These are phyloP conservation scores for Campoletis sonorensis DNA, from an alignment of 1,140 invertebrate species.

Conservation along the genomic window DNA sequence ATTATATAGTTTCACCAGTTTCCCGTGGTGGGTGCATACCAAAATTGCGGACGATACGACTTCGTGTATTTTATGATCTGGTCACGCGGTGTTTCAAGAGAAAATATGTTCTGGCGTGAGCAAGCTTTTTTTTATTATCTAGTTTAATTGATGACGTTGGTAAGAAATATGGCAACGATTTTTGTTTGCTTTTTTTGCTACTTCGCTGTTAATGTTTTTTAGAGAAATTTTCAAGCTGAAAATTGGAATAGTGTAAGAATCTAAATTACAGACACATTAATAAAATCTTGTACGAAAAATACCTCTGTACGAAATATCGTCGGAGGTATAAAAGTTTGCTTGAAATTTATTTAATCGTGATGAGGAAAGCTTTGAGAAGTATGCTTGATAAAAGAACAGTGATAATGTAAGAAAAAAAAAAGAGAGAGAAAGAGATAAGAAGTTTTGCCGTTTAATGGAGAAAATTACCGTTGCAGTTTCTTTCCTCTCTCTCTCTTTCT, in stretches of 20 bases:
- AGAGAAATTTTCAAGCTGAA: too few relatives aligned
- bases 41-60: neutral
- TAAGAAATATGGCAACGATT: too few relatives aligned
- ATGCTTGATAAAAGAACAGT: neutral
- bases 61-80: neutral
- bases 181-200: too few relatives aligned
- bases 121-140: too few relatives aligned
- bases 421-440: neutral
- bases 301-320: too few relatives aligned
- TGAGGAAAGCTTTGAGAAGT: neutral
- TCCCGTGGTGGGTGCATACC: neutral
- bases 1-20: neutral
- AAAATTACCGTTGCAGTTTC: conserved; percentile 2
- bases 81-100: neutral
- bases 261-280: too few relatives aligned
- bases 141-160: too few relatives aligned
- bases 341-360: neutral
- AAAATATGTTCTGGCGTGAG: too few relatives aligned
- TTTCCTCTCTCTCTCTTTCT: neutral
- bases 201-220: too few relatives aligned
- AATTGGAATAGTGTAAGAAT: too few relatives aligned
- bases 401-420: neutral
- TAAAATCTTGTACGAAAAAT: too few relatives aligned
- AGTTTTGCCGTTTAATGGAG: neutral
- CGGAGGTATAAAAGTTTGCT: too few relatives aligned